Evolutionary conservation across 2,797 vertebrate genomes (phyloP), one percentile per base, ranked within the genome.

Genomic region (Danio albolineatus): DNA sequence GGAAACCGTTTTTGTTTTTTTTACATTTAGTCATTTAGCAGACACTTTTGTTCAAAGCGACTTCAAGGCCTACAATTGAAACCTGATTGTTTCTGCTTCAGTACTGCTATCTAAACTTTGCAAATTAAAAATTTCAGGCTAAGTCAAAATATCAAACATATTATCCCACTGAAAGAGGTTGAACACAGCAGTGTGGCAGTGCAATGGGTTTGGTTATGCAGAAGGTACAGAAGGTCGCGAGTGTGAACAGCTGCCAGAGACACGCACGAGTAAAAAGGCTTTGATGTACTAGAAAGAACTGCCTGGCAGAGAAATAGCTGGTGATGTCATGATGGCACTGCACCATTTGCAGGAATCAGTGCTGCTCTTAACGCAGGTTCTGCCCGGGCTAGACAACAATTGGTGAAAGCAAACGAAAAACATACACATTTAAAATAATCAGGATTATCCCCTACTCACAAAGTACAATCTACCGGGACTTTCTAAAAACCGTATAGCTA

Each of bases 241-340:
- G 46, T 53, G 48, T 53, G 57, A 72, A 79, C 76, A 79, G 76
- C 76, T 79, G 67, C 48, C 10, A 51, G 17, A 44, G 36, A 78
- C 56, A 71, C 12, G n/a, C 28, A 70, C 48, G 41, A 71, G 44
- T 16, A 41, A 78, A 78, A 61, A n/a, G 39, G 12, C 53, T 78
- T 69, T 78, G 43, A 78, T 60, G 59, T 59, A 38, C 28, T 59
- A 46, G 76, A 78, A 69, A 78, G n/a, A 28, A 78, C 36, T 60
- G 39, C 43, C 36, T 57, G 64, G 43, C 76, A 41, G 21, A 48
- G 43, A 17, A 44, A 36, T 51, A 49, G 43, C 39, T 67, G n/a
- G 61, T 53, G 38, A 79, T 62, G 44, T 19, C 44, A 36, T 46
- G 4, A 61, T 38, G 36, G 17, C 46, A 71, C 41, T 62, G 36